phyloP scores from a whole-genome alignment of 2,797 vertebrate species.

The Hippoglossus hippoglossus region DNA sequence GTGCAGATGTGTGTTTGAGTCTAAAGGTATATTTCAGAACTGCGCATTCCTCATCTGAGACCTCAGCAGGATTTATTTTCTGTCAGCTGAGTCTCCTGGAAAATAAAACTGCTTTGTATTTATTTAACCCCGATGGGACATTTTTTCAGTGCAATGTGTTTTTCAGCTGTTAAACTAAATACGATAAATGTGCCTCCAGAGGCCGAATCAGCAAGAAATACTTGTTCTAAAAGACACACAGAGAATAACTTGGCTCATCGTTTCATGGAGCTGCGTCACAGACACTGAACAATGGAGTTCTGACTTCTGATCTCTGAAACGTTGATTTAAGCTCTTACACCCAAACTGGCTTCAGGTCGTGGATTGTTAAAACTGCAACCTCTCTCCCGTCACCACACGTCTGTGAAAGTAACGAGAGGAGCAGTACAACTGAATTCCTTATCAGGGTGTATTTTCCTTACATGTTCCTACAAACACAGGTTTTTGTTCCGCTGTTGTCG shows the following conservation, averaged over 20 bases:
- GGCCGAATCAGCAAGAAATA: background rate
- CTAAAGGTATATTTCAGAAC: no score
- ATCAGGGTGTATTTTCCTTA: slow-evolving; percentile 5
- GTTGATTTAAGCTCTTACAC: slow-evolving; percentile 39
- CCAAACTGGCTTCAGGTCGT: slow-evolving; percentile 17
- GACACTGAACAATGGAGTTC: slow-evolving; percentile 21
- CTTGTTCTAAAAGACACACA: background rate
- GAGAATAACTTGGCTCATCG: slow-evolving; percentile 12
- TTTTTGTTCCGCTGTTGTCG: background rate
- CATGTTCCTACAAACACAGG: background rate
- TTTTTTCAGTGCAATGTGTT: background rate
- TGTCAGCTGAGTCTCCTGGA: background rate
- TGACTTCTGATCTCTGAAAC: slow-evolving; percentile 22
- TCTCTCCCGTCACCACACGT: background rate
- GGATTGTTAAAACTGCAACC: slow-evolving; percentile 14
- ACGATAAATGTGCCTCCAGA: background rate
- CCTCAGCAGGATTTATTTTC: background rate
- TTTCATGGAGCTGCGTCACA: slow-evolving; percentile 18
- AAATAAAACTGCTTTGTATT: background rate
- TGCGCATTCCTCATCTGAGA: no score
- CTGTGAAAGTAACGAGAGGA: background rate
- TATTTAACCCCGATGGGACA: background rate
- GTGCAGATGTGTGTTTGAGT: no score
- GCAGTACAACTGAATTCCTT: slow-evolving; percentile 24
- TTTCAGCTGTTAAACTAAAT: background rate